Percentiles rank a stretch among this genome's conserved stretches.
Evolutionary conservation across 1,140 invertebrate species (phyloP).

Genomic region (Hylaeus volcanicus): DNA sequence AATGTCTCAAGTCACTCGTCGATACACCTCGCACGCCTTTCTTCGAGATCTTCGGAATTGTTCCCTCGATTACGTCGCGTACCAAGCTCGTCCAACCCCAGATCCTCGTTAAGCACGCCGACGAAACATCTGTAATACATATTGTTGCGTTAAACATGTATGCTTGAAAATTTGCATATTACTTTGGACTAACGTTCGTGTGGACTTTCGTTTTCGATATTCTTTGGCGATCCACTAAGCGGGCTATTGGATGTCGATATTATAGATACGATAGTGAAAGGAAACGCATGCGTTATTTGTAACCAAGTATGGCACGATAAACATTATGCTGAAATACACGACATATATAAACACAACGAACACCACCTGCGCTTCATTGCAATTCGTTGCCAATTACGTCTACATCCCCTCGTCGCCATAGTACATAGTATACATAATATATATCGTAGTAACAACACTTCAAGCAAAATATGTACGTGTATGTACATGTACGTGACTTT

Average conservation of each 20-base stretch:
- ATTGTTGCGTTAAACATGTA: background rate
- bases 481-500: background rate
- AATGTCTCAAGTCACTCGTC: background rate
- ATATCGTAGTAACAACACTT: background rate
- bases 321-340: background rate
- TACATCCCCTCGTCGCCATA: background rate
- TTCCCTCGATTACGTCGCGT: background rate
- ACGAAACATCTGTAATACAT: slow-evolving; percentile 1
- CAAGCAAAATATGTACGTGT: too few relatives aligned
- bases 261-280: background rate
- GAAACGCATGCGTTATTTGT: background rate
- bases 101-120: background rate
- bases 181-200: background rate
- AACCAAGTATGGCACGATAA: background rate
- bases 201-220: background rate
- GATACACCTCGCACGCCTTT: too few relatives aligned
- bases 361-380: background rate
- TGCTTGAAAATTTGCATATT: background rate
- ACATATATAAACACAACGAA: background rate
- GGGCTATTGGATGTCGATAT: background rate
- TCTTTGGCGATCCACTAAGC: background rate
- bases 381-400: background rate
- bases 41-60: background rate
- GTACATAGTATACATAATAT: too few relatives aligned
- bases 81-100: background rate